Evolutionary conservation across 2,113 vertebrate species (phyloP), one percentile per base, ranked within the genome.

Genomic region (Poicephalus gulielmi): DNA sequence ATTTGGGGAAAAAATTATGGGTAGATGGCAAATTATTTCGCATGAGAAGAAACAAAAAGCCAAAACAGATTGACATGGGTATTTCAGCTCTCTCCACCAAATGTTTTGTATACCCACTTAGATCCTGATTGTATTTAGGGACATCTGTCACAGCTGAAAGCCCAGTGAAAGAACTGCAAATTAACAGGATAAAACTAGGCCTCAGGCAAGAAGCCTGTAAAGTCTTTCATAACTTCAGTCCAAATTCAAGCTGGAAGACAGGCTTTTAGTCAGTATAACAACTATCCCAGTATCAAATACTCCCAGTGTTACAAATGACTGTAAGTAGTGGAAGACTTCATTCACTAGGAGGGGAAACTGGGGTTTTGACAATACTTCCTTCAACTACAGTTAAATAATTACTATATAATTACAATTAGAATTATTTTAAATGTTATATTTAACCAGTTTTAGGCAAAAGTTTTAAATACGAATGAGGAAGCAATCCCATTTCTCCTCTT

Each of bases 21-120:
- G 39, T 31, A 88, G 17, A 86, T 63, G 53, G 89, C 68, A 60
- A 73, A 71, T 67, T 55, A 53, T 86, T 77, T 62, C 8, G 66
- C 33, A 57, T 3, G 63, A 69, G 59, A 73, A 80, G 67, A 57
- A 92, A 90, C 53, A 73, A 69, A 90, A 81, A 20, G 6, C 7
- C 27, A 28, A 90, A 84, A 17, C 92, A 92, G 87, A 71, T 49
- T 87, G 85, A 68, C 64, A 84, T n/a, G 91, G 69, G 49, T 81
- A 95, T 91, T 93, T 92, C 73, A 75, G 60, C 5, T 70, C 76
- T 66, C 53, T 53, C 55, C 49, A 92, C 68, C 92, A 94, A 92
- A 92, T 75, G 69, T 59, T 90, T 49, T 73, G 47, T 66, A 41
- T 46, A 70, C 8, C 41, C 82, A 83, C 91, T 86, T 64, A 86